Evolutionary conservation across 23 tunicate genomes (phyloP).

Genomic region (Diplosoma virens): DNA sequence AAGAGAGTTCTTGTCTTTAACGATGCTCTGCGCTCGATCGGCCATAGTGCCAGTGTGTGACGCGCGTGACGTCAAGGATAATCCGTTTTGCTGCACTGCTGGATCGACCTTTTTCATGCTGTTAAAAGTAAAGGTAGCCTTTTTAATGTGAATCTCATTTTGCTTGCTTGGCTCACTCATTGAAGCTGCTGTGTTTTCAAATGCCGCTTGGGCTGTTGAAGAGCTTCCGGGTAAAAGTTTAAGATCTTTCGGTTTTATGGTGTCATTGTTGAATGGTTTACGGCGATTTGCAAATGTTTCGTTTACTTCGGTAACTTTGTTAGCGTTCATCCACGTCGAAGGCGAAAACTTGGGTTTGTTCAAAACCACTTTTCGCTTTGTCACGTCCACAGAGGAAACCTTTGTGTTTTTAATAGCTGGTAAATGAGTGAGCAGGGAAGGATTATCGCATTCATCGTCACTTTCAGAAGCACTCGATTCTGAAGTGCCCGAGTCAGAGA

Average conservation of each 20-base stretch:
- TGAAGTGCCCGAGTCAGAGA: not conserved
- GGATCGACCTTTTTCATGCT: not conserved
- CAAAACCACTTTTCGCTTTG: slow-evolving; percentile 16
- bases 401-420: not conserved
- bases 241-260: not conserved
- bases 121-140: slow-evolving; percentile 52
- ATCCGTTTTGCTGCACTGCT: not conserved
- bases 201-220: not conserved
- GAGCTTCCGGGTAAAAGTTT: not conserved
- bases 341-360: slow-evolving; percentile 43
- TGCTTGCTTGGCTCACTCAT: slow-evolving; percentile 2
- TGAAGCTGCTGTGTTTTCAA: not conserved
- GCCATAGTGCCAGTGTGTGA: slow-evolving; percentile 17
- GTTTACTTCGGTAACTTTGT: not conserved
- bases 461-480: not conserved
- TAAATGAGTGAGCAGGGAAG: no score
- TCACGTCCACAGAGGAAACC: not conserved
- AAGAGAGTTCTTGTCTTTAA: slow-evolving; percentile 9
- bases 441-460: not conserved
- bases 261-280: not conserved
- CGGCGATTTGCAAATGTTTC: not conserved
- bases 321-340: not conserved
- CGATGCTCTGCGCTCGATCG: slow-evolving; percentile 3
- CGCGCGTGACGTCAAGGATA: slow-evolving; percentile 16
- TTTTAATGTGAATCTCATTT: slow-evolving; percentile 32